phyloP scores from a whole-genome alignment of 2,888 invertebrate species.

The Brenthis hecate region DNA sequence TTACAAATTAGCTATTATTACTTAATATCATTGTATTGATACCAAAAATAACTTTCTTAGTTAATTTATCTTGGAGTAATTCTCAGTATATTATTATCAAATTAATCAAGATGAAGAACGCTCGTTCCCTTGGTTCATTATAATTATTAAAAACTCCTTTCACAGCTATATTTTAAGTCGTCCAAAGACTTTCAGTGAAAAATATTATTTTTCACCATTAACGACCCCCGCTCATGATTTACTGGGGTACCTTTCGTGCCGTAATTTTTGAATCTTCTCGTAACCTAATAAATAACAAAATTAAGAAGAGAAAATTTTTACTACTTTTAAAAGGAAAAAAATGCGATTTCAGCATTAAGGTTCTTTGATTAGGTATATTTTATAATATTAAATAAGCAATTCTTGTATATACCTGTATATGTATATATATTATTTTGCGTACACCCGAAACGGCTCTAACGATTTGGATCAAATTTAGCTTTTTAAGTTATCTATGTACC shows the following conservation, averaged over 20 bases:
- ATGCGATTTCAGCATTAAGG: not conserved
- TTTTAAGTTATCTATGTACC: no score
- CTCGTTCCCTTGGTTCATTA: slow-evolving; percentile 45
- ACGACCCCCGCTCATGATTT: slow-evolving; percentile 60
- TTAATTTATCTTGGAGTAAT: slow-evolving; percentile 13
- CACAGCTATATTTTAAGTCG: slow-evolving; percentile 54
- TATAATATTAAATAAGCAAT: no score
- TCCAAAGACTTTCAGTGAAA: slow-evolving; percentile 53
- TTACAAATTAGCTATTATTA: slow-evolving; percentile 3
- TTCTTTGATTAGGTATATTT: not conserved
- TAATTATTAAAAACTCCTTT: slow-evolving; percentile 55
- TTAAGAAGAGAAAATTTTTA: slow-evolving; percentile 45
- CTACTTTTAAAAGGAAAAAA: not conserved
- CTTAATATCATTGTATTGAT: not conserved
- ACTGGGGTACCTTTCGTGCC: slow-evolving; percentile 48
- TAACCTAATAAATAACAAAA: slow-evolving; percentile 64
- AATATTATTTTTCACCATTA: slow-evolving; percentile 73
- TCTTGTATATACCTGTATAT: no score
- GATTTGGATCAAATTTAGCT: no score
- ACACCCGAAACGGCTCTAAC: no score
- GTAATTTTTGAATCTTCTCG: slow-evolving; percentile 57
- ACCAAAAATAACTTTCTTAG: not conserved
- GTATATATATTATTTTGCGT: no score
- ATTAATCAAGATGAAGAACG: slow-evolving; percentile 37
- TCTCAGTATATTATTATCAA: slow-evolving; percentile 33